phyloP scores from a whole-genome alignment of 2,113 vertebrate genomes.

The Pygoscelis antarcticus region DNA sequence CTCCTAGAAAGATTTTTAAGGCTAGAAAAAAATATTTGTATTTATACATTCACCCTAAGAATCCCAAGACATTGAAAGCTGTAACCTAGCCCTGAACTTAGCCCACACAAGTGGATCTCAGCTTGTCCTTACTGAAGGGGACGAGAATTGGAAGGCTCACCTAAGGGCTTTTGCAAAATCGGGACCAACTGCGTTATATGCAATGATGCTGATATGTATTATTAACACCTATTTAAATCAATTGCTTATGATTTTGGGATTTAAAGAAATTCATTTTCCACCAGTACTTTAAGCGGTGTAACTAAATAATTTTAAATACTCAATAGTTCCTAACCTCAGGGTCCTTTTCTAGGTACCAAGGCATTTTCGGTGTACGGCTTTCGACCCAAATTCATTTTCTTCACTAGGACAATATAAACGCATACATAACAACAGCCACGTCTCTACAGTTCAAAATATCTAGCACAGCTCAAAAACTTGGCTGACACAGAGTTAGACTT shows the following conservation, averaged over 20 bases:
- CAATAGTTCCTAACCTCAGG: not conserved
- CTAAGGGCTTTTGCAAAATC: not conserved
- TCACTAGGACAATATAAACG: not conserved
- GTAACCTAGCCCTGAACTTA: not conserved
- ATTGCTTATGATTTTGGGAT: not conserved
- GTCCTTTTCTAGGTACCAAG: not conserved
- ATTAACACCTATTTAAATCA: not conserved
- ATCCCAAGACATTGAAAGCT: not conserved
- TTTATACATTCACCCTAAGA: not conserved
- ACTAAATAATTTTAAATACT: not conserved
- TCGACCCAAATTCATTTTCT: not conserved
- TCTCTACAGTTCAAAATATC: not conserved
- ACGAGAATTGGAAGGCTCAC: not conserved
- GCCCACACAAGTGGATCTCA: not conserved
- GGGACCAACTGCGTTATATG: not conserved
- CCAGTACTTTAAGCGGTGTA: not conserved
- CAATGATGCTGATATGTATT: accelerated
- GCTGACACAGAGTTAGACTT: not conserved
- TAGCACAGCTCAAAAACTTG: not conserved
- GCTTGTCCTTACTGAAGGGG: not conserved
- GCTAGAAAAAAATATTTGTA: not conserved
- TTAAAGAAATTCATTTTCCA: not conserved
- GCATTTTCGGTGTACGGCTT: not conserved
- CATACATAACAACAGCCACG: not conserved
- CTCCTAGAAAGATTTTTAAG: not conserved